Conservation (phyloP, 2,797 vertebrate species). For the Anniella stebbinsi region DNA sequence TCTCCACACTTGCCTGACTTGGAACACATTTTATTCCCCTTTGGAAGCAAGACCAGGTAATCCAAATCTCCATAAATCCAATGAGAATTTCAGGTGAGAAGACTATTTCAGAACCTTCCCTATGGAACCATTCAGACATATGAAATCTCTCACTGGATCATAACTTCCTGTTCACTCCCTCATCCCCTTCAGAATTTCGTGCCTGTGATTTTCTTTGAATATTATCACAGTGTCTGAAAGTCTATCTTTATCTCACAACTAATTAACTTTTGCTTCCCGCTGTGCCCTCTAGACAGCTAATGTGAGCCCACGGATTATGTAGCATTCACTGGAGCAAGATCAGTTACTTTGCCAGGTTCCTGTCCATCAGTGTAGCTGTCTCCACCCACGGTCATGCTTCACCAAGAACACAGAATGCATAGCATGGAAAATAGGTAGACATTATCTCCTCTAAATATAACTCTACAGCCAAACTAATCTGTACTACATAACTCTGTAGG, state of each 20-base stretch:
- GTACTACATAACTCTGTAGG: slow-evolving; percentile 18
- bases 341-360: slow-evolving; percentile 26
- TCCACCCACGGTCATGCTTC: neutral
- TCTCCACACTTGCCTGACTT: too few species aligned
- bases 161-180: neutral
- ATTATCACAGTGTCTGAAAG: neutral
- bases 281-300: slow-evolving; percentile 11
- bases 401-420: slow-evolving; percentile 37
- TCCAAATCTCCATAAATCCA: too few species aligned
- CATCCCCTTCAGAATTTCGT: neutral
- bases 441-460: slow-evolving; percentile 71
- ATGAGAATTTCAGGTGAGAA: too few species aligned
- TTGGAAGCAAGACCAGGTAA: too few species aligned
- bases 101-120: neutral
- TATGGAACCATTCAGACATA: too few species aligned
- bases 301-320: slow-evolving; percentile 22
- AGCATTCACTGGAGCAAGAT: slow-evolving; percentile 22
- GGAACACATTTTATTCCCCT: too few species aligned
- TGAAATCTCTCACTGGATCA: neutral
- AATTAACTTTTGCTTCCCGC: slow-evolving; percentile 12
- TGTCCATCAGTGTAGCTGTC: slow-evolving; percentile 48
- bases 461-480: neutral
- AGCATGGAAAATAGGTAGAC: slow-evolving; percentile 52
- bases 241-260: slow-evolving; percentile 43
- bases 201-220: rapidly evolving